These are phyloP conservation scores for Paratrypauchen microcephalus DNA, from an alignment of 2,797 vertebrate species.

Conservation along the genomic window DNA sequence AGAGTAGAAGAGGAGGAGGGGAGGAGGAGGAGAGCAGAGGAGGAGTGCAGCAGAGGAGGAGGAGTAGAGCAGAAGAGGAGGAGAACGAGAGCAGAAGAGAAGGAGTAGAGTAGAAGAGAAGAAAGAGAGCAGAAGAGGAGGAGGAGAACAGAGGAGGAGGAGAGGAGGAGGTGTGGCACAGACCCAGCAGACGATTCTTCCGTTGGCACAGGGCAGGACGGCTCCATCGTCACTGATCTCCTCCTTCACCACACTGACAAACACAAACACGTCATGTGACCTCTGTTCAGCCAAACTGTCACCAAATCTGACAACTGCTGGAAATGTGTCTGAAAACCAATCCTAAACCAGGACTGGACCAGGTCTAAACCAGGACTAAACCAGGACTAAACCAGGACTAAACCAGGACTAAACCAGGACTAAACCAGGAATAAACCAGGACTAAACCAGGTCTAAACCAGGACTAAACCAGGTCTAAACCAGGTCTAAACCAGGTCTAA, in stretches of 20 bases:
- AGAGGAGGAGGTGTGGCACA: constrained; percentile 37
- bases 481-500: neutral
- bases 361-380: neutral
- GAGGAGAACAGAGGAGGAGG: no score
- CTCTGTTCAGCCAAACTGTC: no score
- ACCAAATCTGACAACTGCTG: no score
- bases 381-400: constrained; percentile 28
- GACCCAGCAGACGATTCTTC: constrained; percentile 93
- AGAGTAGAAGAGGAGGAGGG: no score
- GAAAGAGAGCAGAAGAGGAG: no score
- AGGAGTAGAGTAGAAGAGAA: no score
- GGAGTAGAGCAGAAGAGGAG: no score
- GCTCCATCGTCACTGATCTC: constrained; percentile 87
- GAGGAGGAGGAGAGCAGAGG: no score
- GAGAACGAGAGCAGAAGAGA: neutral
- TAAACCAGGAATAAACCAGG: no score
- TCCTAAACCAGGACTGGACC: neutral
- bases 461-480: neutral
- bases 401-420: constrained; percentile 69
- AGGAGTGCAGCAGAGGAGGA: no score
- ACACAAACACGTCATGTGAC: no score
- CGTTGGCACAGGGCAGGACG: constrained; percentile 90
- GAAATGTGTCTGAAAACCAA: no score
- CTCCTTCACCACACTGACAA: constrained; percentile 79
- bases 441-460: neutral